Conservation (phyloP, 1,140 invertebrate genomes). For the Trichonephila inaurata region DNA sequence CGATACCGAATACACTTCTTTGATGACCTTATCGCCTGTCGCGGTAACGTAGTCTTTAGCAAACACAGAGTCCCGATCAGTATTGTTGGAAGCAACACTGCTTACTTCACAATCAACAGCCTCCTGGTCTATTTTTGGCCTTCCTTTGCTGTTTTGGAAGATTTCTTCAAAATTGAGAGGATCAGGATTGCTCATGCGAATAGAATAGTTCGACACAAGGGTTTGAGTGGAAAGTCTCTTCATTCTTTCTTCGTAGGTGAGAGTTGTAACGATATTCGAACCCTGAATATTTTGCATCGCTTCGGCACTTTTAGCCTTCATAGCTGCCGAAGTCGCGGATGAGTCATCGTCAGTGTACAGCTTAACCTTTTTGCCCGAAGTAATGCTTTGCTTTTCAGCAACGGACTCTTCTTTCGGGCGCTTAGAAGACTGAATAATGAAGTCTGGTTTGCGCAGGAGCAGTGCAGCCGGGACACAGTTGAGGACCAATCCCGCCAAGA, state of each 20-base stretch:
- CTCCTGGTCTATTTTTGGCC: neutral
- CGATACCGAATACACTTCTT: neutral
- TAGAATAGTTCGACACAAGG: neutral
- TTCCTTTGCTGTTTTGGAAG: neutral
- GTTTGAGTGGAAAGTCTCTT: constrained; percentile 42
- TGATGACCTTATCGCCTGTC: neutral
- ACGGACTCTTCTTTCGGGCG: neutral
- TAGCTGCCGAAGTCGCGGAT: neutral
- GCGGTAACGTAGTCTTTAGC: neutral
- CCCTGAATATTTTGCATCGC: neutral
- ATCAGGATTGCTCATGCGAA: constrained; percentile 17
- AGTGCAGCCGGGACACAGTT: constrained; percentile 91
- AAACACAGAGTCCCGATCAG: neutral
- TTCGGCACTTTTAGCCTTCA: neutral
- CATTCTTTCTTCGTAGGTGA: constrained; percentile 8
- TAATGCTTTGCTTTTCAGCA: constrained; percentile 36
- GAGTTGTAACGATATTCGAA: neutral
- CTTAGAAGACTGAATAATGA: neutral
- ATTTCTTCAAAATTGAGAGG: neutral
- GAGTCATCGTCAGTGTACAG: neutral
- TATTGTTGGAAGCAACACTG: neutral
- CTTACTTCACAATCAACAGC: neutral
- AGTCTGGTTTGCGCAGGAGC: constrained; percentile 79
- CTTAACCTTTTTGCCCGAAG: constrained; percentile 8
- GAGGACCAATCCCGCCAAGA: constrained; percentile 90